These are phyloP conservation scores for Geopemphigus sp. DNA, from an alignment of 1,140 invertebrate genomes.

Conservation along the genomic window DNA sequence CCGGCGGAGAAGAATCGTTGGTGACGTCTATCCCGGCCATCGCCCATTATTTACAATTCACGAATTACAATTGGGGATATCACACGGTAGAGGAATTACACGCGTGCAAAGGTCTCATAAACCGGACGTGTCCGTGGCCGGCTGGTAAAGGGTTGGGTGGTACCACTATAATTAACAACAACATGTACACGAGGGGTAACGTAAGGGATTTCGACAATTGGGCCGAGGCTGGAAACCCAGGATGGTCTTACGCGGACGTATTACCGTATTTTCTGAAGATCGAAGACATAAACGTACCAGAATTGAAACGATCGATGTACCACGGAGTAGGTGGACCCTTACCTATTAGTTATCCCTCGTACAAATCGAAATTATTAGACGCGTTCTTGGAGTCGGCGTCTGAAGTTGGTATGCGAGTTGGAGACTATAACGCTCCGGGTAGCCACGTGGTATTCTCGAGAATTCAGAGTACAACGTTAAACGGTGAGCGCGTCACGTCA, in stretches of 20 bases:
- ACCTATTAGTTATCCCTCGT: conserved; percentile 57
- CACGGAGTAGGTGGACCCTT: conserved; percentile 63
- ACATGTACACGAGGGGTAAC: conserved; percentile 82
- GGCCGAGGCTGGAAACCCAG: conserved; percentile 66
- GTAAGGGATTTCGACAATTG: conserved; percentile 74
- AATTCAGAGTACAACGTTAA: conserved; percentile 57
- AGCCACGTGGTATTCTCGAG: conserved; percentile 59
- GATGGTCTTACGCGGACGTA: conserved; percentile 68
- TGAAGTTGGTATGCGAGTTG: conserved; percentile 60
- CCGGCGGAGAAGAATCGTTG: conserved; percentile 66
- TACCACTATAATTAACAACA: conserved; percentile 76
- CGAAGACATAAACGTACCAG: conserved; percentile 60
- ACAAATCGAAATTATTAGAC: conserved; percentile 59
- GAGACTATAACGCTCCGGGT: conserved; percentile 67
- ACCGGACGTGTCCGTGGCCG: conserved; percentile 61
- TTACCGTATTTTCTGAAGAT: conserved; percentile 67
- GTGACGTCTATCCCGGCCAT: conserved; percentile 50
- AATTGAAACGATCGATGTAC: conserved; percentile 58
- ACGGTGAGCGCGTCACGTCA: conserved; percentile 60
- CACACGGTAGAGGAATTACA: conserved; percentile 56
- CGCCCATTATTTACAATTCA: conserved; percentile 58
- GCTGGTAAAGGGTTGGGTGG: conserved; percentile 69
- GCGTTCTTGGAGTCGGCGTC: conserved; percentile 66
- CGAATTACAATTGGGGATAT: conserved; percentile 68
- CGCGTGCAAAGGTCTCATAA: conserved; percentile 60